phyloP scores from a whole-genome alignment of 2,113 vertebrate species.

The Sturnus vulgaris region DNA sequence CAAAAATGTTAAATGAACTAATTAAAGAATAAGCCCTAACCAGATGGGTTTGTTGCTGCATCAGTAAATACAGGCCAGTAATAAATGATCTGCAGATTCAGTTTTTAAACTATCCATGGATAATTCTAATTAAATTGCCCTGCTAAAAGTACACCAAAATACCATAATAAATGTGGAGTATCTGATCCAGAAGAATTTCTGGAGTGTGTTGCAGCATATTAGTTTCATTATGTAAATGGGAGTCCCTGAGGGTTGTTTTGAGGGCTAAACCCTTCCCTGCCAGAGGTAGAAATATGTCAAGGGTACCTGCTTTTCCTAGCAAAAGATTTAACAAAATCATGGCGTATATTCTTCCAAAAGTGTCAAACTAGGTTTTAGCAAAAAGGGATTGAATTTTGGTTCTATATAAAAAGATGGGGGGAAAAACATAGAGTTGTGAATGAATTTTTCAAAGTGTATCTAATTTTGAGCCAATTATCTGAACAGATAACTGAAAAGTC shows the following conservation, averaged over 20 bases:
- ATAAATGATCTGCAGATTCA: constrained; percentile 60
- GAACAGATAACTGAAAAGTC: background rate
- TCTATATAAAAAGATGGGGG: background rate
- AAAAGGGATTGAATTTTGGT: background rate
- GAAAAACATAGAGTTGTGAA: accelerated
- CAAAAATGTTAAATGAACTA: constrained; percentile 59
- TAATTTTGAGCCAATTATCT: background rate
- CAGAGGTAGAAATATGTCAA: background rate
- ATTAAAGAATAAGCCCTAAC: constrained; percentile 59
- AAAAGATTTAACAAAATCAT: constrained; percentile 21
- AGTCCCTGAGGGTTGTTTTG: background rate
- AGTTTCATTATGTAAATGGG: constrained; percentile 46
- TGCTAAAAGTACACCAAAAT: constrained; percentile 54
- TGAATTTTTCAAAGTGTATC: background rate
- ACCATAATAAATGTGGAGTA: background rate
- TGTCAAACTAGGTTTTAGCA: constrained; percentile 8
- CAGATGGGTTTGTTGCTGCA: constrained; percentile 60
- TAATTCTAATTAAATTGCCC: constrained; percentile 61
- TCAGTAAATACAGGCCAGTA: constrained; percentile 56
- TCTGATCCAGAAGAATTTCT: constrained; percentile 62
- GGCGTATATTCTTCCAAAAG: background rate
- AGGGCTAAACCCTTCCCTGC: constrained; percentile 22
- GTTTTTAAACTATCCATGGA: constrained; percentile 49
- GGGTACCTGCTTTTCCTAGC: constrained; percentile 20
- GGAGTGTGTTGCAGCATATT: constrained; percentile 27